phyloP scores from a whole-genome alignment of 2,797 vertebrate species.

The Phataginus tricuspis region DNA sequence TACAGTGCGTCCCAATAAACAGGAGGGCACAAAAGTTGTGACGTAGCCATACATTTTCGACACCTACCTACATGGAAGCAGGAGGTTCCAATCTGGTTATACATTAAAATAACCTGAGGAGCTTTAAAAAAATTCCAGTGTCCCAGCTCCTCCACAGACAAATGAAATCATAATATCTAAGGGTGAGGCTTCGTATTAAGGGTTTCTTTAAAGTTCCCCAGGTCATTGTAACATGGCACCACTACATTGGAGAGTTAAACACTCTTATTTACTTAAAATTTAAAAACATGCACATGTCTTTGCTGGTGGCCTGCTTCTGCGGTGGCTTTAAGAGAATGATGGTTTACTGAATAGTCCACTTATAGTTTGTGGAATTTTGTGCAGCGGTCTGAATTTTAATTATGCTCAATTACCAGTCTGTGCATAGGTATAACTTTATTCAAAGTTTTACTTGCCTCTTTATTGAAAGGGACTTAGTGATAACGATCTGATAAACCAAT shows the following conservation, averaged over 20 bases:
- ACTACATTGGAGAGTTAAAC: background rate
- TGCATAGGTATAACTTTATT: background rate
- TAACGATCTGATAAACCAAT: background rate
- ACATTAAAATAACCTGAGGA: background rate
- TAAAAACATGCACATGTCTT: background rate
- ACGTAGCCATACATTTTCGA: background rate
- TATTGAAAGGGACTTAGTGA: background rate
- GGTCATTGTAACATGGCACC: background rate
- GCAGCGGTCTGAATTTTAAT: background rate
- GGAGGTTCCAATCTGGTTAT: background rate
- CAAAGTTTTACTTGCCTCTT: background rate
- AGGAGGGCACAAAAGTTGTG: background rate
- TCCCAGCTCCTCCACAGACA: background rate
- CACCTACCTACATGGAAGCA: background rate
- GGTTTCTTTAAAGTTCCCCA: background rate
- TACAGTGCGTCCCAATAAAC: background rate
- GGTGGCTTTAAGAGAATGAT: background rate
- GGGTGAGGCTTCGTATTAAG: background rate
- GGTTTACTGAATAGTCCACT: background rate
- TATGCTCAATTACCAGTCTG: background rate
- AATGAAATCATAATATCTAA: constrained; percentile 7
- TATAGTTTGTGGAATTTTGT: background rate
- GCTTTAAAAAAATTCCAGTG: background rate
- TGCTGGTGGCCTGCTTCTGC: background rate
- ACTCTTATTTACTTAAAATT: background rate